phyloP scores from a whole-genome alignment of 2,113 vertebrate genomes.

The Natator depressus region DNA sequence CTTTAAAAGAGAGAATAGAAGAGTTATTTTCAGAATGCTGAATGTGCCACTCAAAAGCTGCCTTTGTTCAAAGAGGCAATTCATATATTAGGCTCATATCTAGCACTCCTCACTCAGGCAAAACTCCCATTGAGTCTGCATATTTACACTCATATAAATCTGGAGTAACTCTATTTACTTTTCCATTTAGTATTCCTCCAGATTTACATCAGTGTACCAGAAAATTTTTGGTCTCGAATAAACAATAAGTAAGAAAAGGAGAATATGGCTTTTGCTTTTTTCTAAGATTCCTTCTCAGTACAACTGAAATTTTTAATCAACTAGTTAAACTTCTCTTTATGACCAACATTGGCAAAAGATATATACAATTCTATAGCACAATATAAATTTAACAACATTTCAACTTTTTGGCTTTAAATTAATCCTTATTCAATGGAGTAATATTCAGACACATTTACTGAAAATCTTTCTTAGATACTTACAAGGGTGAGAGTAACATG shows the following conservation, averaged over 20 bases:
- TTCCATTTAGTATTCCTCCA: no score
- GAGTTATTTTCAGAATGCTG: no score
- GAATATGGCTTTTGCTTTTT: background rate
- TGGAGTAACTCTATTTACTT: background rate
- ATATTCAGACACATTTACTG: background rate
- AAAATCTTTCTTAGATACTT: background rate
- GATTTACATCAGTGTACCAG: background rate
- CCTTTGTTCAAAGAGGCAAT: background rate
- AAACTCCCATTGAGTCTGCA: background rate
- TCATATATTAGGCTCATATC: background rate
- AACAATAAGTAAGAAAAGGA: background rate
- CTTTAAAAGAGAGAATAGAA: no score
- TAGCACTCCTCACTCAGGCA: background rate
- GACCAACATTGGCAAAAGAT: slow-evolving; percentile 10
- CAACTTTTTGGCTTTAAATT: background rate
- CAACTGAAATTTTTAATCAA: background rate
- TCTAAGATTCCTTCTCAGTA: background rate
- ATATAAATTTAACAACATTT: background rate
- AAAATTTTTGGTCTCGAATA: background rate
- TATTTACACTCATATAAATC: background rate
- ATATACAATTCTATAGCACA: background rate
- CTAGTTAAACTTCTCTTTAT: background rate
- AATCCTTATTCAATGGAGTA: background rate
- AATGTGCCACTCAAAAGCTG: background rate
- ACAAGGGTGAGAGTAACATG: background rate